Percentiles rank a stretch among this genome's conserved stretches.
phyloP scores from a whole-genome alignment of 1,140 invertebrate species.

The Matsumurasca onukii region DNA sequence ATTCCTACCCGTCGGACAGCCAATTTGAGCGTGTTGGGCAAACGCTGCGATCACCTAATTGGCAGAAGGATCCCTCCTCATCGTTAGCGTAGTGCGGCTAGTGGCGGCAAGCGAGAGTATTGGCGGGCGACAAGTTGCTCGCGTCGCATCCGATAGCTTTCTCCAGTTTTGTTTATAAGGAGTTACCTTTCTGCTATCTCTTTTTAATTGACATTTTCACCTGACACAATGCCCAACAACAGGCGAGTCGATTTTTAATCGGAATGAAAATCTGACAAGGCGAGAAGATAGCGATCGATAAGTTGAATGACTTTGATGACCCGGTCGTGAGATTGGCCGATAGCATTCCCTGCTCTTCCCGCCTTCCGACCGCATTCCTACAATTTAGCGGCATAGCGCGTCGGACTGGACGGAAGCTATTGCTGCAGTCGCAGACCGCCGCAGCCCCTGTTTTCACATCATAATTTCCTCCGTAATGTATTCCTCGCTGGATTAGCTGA shows the following conservation, averaged over 20 bases:
- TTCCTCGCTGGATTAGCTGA: no score
- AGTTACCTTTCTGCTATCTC: conserved; percentile 13
- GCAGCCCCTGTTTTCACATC: neutral
- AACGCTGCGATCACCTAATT: conserved; percentile 7
- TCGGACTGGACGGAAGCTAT: no score
- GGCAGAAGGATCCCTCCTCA: conserved; percentile 6
- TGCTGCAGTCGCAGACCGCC: neutral
- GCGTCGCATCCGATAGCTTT: conserved; percentile 1
- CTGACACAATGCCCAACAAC: conserved; percentile 15
- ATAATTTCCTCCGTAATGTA: conserved; percentile 13
- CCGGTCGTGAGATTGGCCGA: conserved; percentile 14
- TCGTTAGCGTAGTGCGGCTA: conserved; percentile 1
- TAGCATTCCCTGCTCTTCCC: neutral
- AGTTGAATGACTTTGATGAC: conserved; percentile 27
- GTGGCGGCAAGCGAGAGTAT: no score
- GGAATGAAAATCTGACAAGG: conserved; percentile 24
- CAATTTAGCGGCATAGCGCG: neutral
- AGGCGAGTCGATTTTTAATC: conserved; percentile 20
- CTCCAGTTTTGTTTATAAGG: conserved; percentile 25
- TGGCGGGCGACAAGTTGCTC: conserved; percentile 11
- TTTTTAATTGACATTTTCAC: conserved; percentile 27
- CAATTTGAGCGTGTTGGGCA: neutral
- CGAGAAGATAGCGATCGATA: conserved; percentile 23
- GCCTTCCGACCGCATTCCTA: neutral
- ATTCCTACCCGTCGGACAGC: conserved; percentile 10